Conservation (phyloP, 1,140 invertebrate genomes). For the Ips nitidus region DNA sequence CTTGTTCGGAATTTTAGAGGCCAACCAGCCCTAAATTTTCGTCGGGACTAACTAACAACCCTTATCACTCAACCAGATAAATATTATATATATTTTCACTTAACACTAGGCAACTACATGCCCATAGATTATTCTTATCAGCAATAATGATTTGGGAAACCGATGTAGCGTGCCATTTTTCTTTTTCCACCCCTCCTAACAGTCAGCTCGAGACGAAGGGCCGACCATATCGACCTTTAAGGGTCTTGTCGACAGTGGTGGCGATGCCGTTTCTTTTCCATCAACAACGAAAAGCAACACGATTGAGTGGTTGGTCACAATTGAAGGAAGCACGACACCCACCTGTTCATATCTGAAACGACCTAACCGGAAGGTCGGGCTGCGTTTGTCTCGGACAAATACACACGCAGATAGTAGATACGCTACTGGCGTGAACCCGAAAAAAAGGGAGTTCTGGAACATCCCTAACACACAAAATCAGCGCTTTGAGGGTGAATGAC, state of each 20-base stretch:
- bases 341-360: not conserved
- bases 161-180: slow-evolving; percentile 36
- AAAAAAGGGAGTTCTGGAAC: not conserved
- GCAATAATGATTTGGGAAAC: slow-evolving; percentile 35
- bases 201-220: slow-evolving; percentile 28
- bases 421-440: not conserved
- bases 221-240: slow-evolving; percentile 27
- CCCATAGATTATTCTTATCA: slow-evolving; percentile 37
- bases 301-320: not conserved
- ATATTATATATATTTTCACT: slow-evolving; percentile 32
- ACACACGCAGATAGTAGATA: not conserved
- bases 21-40: too few relatives aligned
- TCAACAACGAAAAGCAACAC: not conserved
- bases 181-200: slow-evolving; percentile 26
- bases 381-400: not conserved
- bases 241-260: slow-evolving; percentile 12
- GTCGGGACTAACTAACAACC: too few relatives aligned
- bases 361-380: not conserved
- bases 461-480: slow-evolving; percentile 1
- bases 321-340: not conserved
- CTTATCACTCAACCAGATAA: too few relatives aligned
- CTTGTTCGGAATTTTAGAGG: not conserved
- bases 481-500: slow-evolving; percentile 13
- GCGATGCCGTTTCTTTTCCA: not conserved
- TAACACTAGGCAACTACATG: slow-evolving; percentile 34